Conservation (phyloP, 2,113 vertebrate species). For the Glaucidium brasilianum region DNA sequence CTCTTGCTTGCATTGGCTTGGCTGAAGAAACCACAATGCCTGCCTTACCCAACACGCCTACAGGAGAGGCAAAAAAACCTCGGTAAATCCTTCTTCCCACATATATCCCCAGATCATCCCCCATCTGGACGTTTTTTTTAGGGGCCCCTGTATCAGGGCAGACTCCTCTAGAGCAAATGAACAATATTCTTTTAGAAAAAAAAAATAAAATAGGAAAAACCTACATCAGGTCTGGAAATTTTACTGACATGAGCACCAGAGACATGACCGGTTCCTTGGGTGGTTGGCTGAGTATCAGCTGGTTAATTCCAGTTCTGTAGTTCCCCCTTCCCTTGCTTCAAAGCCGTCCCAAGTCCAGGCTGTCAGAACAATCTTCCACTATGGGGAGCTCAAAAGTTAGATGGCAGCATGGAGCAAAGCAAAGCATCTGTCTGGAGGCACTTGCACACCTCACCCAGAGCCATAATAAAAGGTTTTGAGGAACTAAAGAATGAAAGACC, state of each 20-base stretch:
- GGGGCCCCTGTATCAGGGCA: not conserved
- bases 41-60: slow-evolving; percentile 34
- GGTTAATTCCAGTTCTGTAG: not conserved
- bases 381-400: not conserved
- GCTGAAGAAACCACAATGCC: slow-evolving; percentile 63
- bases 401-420: not conserved
- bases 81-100: not conserved
- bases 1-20: slow-evolving; percentile 70
- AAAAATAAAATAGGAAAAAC: not conserved
- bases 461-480: not conserved
- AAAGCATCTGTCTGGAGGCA: not conserved
- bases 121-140: not conserved
- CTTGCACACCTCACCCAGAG: not conserved
- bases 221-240: not conserved
- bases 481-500: not conserved
- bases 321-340: not conserved
- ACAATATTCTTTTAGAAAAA: not conserved
- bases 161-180: not conserved
- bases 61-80: not conserved
- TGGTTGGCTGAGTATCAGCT: not conserved
- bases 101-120: not conserved
- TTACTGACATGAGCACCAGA: not conserved
- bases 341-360: not conserved
- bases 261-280: not conserved
- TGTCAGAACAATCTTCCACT: not conserved